These are phyloP conservation scores for Tanypteryx hageni DNA, from an alignment of 2,888 invertebrate species.

Conservation along the genomic window DNA sequence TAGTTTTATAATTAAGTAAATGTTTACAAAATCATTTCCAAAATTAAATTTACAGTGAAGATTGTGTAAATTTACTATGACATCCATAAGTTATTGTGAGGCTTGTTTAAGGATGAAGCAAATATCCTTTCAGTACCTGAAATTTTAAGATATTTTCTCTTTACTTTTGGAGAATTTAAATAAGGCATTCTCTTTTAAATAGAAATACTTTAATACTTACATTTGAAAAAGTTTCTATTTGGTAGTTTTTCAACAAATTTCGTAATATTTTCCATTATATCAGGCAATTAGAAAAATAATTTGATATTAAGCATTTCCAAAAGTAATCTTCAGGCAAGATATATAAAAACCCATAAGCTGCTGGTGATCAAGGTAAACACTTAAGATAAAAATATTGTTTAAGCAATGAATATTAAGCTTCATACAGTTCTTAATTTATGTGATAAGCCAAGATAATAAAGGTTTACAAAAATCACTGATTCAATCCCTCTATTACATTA, in stretches of 20 bases:
- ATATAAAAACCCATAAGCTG: background rate
- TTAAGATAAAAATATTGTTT: background rate
- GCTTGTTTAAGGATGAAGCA: background rate
- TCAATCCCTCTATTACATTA: too few relatives aligned
- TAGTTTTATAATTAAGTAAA: background rate
- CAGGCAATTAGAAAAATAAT: background rate
- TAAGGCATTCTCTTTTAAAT: background rate
- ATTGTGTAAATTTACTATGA: background rate
- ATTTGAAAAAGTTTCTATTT: background rate
- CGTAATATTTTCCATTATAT: background rate
- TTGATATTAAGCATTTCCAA: too few relatives aligned
- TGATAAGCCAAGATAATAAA: background rate
- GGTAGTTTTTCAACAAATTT: background rate
- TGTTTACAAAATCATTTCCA: background rate
- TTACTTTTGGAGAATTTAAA: background rate
- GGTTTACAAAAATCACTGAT: too few relatives aligned
- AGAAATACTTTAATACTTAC: background rate
- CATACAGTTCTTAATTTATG: background rate
- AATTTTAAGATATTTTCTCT: background rate
- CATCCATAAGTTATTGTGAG: too few relatives aligned
- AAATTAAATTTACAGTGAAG: background rate
- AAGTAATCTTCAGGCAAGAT: background rate
- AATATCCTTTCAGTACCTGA: background rate
- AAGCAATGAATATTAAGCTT: background rate
- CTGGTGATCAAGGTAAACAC: background rate